Evolutionary conservation across 1,140 invertebrate species (phyloP).

Genomic region (Myzus persicae): DNA sequence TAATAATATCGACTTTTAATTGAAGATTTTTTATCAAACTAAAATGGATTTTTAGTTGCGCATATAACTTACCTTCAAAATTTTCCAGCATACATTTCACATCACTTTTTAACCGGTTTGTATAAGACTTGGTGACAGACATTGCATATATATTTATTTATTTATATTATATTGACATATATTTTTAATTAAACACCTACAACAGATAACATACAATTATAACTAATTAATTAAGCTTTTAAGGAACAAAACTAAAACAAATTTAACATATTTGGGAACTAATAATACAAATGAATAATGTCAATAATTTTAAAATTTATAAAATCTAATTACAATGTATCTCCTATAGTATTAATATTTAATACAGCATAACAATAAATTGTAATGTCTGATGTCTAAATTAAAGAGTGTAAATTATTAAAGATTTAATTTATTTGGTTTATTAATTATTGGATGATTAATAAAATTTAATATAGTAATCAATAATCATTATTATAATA

Average conservation of each 20-base stretch:
- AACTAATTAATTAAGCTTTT: background rate
- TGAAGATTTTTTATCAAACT: background rate
- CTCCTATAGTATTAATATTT: background rate
- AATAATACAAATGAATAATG: too few relatives aligned
- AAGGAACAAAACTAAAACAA: background rate
- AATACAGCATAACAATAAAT: background rate
- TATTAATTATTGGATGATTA: too few relatives aligned
- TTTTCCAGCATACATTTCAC: conserved; percentile 97
- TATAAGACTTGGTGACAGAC: conserved; percentile 78
- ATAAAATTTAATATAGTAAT: too few relatives aligned
- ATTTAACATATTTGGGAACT: too few relatives aligned
- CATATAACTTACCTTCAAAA: conserved; percentile 78
- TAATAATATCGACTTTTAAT: too few relatives aligned
- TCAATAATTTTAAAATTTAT: too few relatives aligned
- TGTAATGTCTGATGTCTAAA: background rate
- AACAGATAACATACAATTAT: background rate
- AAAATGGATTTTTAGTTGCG: background rate
- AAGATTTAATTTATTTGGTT: too few relatives aligned
- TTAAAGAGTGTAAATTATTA: background rate
- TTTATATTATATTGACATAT: conserved; percentile 41
- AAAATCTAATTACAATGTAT: background rate
- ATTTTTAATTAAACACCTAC: background rate
- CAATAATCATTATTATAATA: too few relatives aligned
- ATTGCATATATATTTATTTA: too few relatives aligned
- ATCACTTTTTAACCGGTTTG: conserved; percentile 91